phyloP scores from a whole-genome alignment of 2,113 vertebrate genomes.

The Pedetes capensis region DNA sequence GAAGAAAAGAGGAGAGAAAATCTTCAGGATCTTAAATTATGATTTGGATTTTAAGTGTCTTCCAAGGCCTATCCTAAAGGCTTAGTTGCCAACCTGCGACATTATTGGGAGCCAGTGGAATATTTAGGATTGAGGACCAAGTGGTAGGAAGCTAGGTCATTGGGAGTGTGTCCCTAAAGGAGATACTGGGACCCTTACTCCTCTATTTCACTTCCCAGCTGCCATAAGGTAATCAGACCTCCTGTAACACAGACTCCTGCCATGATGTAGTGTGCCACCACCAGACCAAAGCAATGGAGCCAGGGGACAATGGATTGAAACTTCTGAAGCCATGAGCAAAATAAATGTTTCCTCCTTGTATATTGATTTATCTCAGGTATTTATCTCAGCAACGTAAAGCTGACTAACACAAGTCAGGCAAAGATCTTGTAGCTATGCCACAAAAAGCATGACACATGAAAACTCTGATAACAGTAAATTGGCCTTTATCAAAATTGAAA shows the following conservation, averaged over 20 bases:
- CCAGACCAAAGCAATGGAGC: background rate
- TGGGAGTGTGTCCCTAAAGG: background rate
- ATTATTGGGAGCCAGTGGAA: background rate
- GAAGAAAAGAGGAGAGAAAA: background rate
- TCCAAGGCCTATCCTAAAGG: background rate
- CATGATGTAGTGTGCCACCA: background rate
- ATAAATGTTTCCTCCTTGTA: background rate
- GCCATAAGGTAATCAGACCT: background rate
- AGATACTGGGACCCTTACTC: too few species aligned
- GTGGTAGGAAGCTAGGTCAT: background rate
- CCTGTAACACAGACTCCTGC: too few species aligned
- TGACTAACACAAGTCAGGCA: background rate
- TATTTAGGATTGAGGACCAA: background rate
- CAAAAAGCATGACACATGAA: background rate
- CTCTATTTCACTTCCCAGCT: background rate
- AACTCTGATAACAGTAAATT: background rate
- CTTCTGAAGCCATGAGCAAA: background rate
- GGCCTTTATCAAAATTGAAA: background rate
- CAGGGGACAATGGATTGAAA: background rate
- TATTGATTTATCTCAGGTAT: background rate
- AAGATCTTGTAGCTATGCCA: background rate
- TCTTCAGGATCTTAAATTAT: background rate
- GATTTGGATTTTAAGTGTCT: background rate
- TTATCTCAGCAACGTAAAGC: background rate
- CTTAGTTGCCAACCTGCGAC: background rate